Evolutionary conservation across 2,113 vertebrate species (phyloP), one percentile per base, ranked within the genome.

Genomic region (Apodemus speciosus): DNA sequence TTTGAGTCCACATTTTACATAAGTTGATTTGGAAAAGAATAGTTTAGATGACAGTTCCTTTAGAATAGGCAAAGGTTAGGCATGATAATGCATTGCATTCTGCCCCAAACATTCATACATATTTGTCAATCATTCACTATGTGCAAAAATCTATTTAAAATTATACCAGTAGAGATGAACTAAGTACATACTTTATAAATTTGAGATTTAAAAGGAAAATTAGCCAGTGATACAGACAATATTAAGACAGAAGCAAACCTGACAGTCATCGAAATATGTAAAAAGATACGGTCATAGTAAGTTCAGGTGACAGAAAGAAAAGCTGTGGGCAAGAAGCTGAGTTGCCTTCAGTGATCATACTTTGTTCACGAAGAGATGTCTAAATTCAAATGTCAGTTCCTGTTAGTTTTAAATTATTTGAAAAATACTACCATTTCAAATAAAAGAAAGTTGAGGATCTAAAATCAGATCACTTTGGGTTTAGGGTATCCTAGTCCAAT

Each of bases 371-470:
- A 75, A 93, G 91, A 84, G 9, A 23, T 69, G 21, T 66, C 15
- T 64, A 49, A 38, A 32, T 38, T 27, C 30, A 49, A 75, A 25
- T 25, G 43, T 40, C 87, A 58, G 32, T 6, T 32, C 49, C 35
- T 16, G 2, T 62, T 23, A 43, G 64, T 85, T 32, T 49, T 0
- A 23, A 84, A 10, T 35, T 68, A 76, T 21, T 56, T 81, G 38
- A 32, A 84, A 84, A 88, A 92, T 49, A 75, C 38, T 21, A 16
- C 40, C 40, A 75, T 88, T 93, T 79, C 3, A 87, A 81, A 53
- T 90, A 4, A 40, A 66, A 86, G 46, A 77, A 77, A 83, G 3
- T 51, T 89, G 86, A 40, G 0, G 15, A 76, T 49, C 3, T 56
- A 40, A 90, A 40, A 76, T 49, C 6, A 46, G 13, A 62, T 92